Evolutionary conservation across 2,888 invertebrate species (phyloP), one percentile per base, ranked within the genome.

Genomic region (Sussaba pulchella): DNA sequence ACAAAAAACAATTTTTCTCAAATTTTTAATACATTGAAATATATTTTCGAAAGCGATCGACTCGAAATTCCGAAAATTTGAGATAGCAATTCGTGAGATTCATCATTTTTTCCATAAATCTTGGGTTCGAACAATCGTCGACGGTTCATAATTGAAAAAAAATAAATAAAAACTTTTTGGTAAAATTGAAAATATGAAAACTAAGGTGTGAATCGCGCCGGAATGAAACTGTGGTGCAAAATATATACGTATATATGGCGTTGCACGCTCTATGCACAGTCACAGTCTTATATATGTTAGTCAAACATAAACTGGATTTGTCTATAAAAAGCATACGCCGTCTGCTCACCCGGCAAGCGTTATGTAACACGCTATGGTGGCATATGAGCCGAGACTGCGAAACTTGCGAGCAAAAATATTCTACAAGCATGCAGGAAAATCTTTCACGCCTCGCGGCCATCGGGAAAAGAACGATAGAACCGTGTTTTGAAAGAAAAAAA

Each of bases 351-450:
- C 79, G 76, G 83, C 73, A 86, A 85, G 84, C 83, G 84, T 90
- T 90, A 89, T 81, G 84, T 90, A 90, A 90, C 87, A 85, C 85
- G 85, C 85, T 89, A 88, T 89, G 88, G 88, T 89, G 88, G 85
- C 87, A 81, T 69, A 57, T 45, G 69, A 73, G 14, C 24, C 19
- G 66, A 31, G 31, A 69, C 45, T 31, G 57, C 31, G 50, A 70
- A 43, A 57, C 19, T 8, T 31, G 41, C 19, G 21, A 36, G 24
- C 66, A 59, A 70, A 66, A 70, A 63, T 47, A 39, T 31, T 63
- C 67, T 26, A 31, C 14, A 17, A 14, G 26, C 31, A 9, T 57
- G 9, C n/a, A 3, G 9, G 31, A 57, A 17, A 36, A 31, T 12
- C 21, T 1, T 26, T n/a, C 8, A 14, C 6, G 24, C 26, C 26